Base-by-base conservation (phyloP, 2,888 invertebrate genomes). In the Lithophane leautieri region DNA sequence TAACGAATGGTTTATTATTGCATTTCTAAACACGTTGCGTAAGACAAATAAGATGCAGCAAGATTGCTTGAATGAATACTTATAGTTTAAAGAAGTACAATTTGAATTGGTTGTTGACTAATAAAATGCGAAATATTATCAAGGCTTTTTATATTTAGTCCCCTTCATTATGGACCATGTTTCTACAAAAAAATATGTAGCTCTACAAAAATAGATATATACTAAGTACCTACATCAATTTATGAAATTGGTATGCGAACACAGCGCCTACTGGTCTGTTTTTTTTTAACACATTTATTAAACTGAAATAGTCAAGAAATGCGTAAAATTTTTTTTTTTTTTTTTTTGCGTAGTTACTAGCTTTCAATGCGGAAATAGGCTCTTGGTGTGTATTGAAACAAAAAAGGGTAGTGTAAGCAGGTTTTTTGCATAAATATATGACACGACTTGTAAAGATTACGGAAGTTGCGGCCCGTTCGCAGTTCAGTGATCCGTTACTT, bases 341-440 rank as follows among this genome's bases (percentile, higher is more conserved):
- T 11, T 50, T 54, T 1, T n/a, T n/a, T n/a, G n/a, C 9, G 50
- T 42, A 19, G 9, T 44, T 54, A 40, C n/a, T 22, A 12, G 19
- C n/a, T 16, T n/a, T 63, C 44, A 61, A 85, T 73, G 68, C 83
- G 82, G 86, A 85, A 58, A 73, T 85, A 61, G 63, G 56, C 11
- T 22, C 11, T 62, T 63, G 50, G 52, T 63, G 6, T 56, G 12
- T 58, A 82, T 73, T 60, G 42, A 76, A 61, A 70, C 12, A 73
- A 76, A 63, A 81, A 73, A 63, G 52, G 42, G 16, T 54, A 34
- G 58, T 34, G 62, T n/a, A 47, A 16, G 52, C 58, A 66, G 19
- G 11, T 67, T 74, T 81, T 84, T 81, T 84, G 25, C n/a, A 25
- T 19, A 34, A 70, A 81, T 60, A 84, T 81, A 28, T 52, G 56